A percentile compares a stretch with the other conserved stretches of the same genome.
Evolutionary conservation across 2,113 vertebrate species (phyloP).

Genomic region (Prietella phreatophila): DNA sequence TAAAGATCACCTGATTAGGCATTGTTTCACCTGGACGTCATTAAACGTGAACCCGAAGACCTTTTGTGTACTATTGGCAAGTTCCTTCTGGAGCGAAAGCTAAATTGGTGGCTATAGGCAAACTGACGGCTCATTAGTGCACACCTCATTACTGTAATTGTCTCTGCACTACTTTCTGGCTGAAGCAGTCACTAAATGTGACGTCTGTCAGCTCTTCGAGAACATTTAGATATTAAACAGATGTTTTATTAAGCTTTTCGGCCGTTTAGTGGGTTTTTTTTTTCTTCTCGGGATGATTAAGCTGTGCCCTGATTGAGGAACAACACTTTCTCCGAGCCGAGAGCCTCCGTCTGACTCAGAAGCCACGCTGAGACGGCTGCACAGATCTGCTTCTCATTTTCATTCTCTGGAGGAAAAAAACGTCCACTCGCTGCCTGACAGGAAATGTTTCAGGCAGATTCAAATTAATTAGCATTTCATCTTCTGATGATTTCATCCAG

Average conservation of each 20-base stretch:
- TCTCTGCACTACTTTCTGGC: background rate
- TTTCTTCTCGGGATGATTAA: constrained; percentile 13
- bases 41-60: constrained; percentile 5
- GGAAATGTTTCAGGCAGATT: constrained; percentile 42
- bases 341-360: constrained; percentile 9
- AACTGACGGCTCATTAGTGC: constrained; percentile 11
- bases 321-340: background rate
- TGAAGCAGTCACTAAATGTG: background rate
- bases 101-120: background rate
- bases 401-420: constrained; percentile 16
- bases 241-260: background rate
- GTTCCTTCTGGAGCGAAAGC: background rate
- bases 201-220: constrained; percentile 19
- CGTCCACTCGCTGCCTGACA: constrained; percentile 14
- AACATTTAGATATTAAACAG: constrained; percentile 19
- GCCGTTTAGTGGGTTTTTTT: background rate
- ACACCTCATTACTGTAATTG: background rate
- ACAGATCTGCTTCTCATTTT: constrained; percentile 51
- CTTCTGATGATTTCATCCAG: constrained; percentile 29
- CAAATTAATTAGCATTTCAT: constrained; percentile 36
- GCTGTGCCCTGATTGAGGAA: constrained; percentile 24
- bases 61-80: background rate
- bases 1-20: constrained; percentile 8
- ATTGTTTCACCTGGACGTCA: constrained; percentile 3
- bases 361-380: constrained; percentile 2